phyloP scores from a whole-genome alignment of 2,888 invertebrate species.

The Sminthurides aquaticus region DNA sequence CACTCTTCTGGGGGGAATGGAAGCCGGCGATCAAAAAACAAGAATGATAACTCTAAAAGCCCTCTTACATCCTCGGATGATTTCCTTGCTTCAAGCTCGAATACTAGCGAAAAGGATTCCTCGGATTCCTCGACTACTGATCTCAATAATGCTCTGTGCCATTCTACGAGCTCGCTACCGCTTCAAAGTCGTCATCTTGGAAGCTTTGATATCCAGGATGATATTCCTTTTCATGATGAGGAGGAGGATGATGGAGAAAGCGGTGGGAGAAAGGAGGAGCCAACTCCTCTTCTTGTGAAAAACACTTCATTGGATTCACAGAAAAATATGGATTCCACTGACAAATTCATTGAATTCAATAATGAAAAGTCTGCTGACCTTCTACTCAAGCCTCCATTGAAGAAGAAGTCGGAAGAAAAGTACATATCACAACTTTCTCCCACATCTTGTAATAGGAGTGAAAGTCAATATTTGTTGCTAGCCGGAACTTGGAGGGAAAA shows the following conservation, averaged over 20 bases:
- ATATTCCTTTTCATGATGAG: constrained; percentile 25
- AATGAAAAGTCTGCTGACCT: too few relatives aligned
- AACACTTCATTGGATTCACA: too few relatives aligned
- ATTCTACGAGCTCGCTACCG: constrained; percentile 11
- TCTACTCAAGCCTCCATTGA: too few relatives aligned
- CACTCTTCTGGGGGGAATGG: constrained; percentile 21
- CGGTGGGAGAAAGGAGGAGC: background rate
- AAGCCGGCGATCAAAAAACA: background rate
- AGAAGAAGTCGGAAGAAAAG: too few relatives aligned
- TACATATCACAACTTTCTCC: too few relatives aligned
- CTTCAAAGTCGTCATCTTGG: constrained; percentile 1
- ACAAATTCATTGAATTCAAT: too few relatives aligned
- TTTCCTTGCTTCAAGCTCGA: background rate
- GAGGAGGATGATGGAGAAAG: constrained; percentile 10
- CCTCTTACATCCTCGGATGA: background rate
- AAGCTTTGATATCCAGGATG: constrained; percentile 20
- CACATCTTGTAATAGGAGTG: too few relatives aligned
- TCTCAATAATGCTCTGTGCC: background rate
- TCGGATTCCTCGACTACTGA: constrained; percentile 5
- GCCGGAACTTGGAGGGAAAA: too few relatives aligned
- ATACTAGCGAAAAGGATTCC: background rate
- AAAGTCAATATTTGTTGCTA: too few relatives aligned
- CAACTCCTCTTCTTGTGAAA: too few relatives aligned
- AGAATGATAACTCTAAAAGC: constrained; percentile 1
- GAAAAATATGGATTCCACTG: background rate